phyloP scores from a whole-genome alignment of 2,888 invertebrate genomes.

The Pristionchus mayeri region DNA sequence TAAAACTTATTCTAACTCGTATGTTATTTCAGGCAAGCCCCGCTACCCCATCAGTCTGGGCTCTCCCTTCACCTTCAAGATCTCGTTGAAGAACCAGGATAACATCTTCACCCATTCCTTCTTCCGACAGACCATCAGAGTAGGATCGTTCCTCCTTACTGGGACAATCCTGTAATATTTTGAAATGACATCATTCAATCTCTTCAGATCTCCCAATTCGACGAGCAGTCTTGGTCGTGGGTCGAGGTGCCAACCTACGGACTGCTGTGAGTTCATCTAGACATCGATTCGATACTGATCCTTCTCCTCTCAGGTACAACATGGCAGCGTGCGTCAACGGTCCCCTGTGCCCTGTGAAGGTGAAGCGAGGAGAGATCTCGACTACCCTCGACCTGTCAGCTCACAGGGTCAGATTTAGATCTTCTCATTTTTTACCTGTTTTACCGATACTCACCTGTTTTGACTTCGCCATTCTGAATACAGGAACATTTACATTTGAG shows the following conservation, averaged over 20 bases:
- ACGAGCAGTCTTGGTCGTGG: neutral
- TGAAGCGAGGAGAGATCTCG: neutral
- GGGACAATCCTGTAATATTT: no score
- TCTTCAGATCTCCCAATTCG: neutral
- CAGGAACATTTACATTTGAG: no score
- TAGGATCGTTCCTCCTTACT: no score
- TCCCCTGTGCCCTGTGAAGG: neutral
- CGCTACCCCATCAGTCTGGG: neutral
- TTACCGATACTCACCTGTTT: no score
- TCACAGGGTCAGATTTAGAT: neutral
- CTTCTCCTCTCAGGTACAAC: neutral
- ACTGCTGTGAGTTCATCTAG: neutral
- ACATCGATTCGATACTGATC: neutral
- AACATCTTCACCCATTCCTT: neutral
- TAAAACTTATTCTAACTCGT: no score
- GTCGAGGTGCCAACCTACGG: neutral
- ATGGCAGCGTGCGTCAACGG: constrained; percentile 14
- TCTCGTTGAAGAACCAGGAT: neutral
- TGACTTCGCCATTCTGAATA: no score
- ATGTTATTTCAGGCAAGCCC: neutral
- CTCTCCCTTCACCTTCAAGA: neutral
- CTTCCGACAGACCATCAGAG: constrained; percentile 29
- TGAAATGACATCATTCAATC: no score
- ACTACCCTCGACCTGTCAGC: neutral
- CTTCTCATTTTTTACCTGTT: no score